These are phyloP conservation scores for Sussaba pulchella DNA, from an alignment of 2,888 invertebrate species.

Conservation along the genomic window DNA sequence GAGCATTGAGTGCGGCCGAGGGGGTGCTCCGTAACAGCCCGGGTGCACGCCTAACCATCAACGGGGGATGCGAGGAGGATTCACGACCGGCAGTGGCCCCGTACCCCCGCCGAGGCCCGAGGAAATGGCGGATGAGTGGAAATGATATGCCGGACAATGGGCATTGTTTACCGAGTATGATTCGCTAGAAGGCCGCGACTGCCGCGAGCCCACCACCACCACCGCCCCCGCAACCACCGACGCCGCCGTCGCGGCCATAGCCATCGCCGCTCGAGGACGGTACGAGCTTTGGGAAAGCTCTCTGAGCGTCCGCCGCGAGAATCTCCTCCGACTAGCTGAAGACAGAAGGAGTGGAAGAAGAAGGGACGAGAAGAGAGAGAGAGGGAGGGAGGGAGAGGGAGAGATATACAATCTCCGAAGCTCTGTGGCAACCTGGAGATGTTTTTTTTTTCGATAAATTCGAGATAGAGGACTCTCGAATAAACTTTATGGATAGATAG, in stretches of 20 bases:
- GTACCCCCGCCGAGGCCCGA: slow-evolving; percentile 71
- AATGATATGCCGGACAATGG: slow-evolving; percentile 83
- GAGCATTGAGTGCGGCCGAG: slow-evolving; percentile 46
- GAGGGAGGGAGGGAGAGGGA: background rate
- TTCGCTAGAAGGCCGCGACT: slow-evolving; percentile 70
- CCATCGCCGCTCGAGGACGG: too few relatives aligned
- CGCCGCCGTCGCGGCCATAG: background rate
- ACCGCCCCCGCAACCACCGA: background rate
- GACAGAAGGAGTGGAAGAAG: background rate
- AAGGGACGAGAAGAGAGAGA: background rate
- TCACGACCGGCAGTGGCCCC: slow-evolving; percentile 18
- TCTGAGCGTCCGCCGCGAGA: background rate
- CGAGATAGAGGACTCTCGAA: too few relatives aligned
- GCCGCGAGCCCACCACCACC: slow-evolving; percentile 16
- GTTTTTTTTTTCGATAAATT: background rate
- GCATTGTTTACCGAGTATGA: slow-evolving; percentile 78
- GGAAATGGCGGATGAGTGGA: slow-evolving; percentile 80
- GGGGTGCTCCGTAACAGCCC: too few relatives aligned
- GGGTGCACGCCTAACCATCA: too few relatives aligned
- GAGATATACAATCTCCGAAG: slow-evolving; percentile 3
- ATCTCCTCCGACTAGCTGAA: background rate
- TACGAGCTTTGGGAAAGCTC: background rate
- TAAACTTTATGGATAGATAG: too few relatives aligned
- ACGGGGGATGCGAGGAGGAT: background rate
- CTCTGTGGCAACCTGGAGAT: background rate